Evolutionary conservation across 2,888 invertebrate species (phyloP).

Genomic region (Lycophotia porphyrea): DNA sequence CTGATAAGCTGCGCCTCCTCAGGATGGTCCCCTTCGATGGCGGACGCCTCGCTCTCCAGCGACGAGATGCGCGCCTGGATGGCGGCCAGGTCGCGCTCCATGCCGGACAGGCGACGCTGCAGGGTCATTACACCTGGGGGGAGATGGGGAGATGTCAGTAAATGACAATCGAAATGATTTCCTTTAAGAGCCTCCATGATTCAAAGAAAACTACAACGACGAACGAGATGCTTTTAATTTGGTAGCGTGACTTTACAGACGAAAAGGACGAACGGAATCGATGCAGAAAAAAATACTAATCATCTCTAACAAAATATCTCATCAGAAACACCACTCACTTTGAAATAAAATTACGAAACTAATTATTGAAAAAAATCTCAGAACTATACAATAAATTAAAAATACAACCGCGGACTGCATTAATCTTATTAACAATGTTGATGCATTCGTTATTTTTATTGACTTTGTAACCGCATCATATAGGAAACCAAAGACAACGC

Average conservation of each 20-base stretch:
- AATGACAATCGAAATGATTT: too few species aligned
- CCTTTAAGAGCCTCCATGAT: too few species aligned
- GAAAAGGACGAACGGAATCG: background rate
- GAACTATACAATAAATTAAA: background rate
- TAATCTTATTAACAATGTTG: constrained; percentile 11
- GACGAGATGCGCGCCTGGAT: constrained; percentile 99
- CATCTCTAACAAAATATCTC: background rate
- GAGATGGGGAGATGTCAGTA: background rate
- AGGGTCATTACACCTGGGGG: constrained; percentile 97
- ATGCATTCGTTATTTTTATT: constrained; percentile 47
- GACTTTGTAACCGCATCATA: constrained; percentile 46
- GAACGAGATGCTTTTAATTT: background rate
- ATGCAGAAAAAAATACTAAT: background rate
- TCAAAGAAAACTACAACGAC: background rate
- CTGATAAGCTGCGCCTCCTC: constrained; percentile 97
- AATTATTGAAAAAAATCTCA: background rate
- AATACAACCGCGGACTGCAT: constrained; percentile 2
- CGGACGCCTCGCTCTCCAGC: constrained; percentile 97
- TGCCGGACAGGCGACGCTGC: constrained; percentile 98
- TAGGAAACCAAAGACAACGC: constrained; percentile 29
- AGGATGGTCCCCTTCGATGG: constrained; percentile 98
- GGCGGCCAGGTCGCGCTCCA: constrained; percentile 99
- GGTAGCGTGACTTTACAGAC: background rate
- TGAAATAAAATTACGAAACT: constrained; percentile 6
- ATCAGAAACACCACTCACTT: constrained; percentile 6